Evolutionary conservation across 64 coral and sea anemone genomes (phyloP), one percentile per base, ranked within the genome.

Genomic region (Stylophora pistillata): DNA sequence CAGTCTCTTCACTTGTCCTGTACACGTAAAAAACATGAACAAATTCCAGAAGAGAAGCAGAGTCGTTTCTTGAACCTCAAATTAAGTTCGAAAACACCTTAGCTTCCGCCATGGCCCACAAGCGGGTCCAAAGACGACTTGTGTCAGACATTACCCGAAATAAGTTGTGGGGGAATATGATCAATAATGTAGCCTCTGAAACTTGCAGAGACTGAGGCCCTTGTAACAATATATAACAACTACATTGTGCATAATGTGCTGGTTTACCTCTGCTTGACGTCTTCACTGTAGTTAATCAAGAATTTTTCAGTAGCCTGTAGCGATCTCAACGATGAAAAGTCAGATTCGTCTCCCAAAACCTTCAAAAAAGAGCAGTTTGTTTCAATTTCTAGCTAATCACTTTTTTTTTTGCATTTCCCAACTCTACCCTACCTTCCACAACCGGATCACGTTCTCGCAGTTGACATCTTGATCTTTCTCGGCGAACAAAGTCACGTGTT

Each of bases 291-390:
- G 14, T 34, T 47, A 5, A 85, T 63, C 69, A 91, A 33, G 30
- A 91, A 91, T 31, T 56, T 77, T 56, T 91, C 89, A 14, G 85
- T 68, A 4, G 28, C 23, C 17, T 79, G 55, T 30, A 91, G 55
- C 64, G 74, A 74, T n/a, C 33, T 57, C 34, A 74, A 54, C 55
- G 69, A 25, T 1, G 82, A 32, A 23, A 91, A 76, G 62, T 86
- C 69, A 17, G 89, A 77, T 20, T 86, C 72, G 13, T 85, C 79
- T 30, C 55, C 89, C 59, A 91, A 56, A 17, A 61, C 63, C 89
- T 91, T 47, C 37, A 47, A 7, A 47, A 47, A 7, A 47, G 37
- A 47, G 37, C 37, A 47, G 37, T 47, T 47, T 47, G 37, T 47
- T 47, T 1, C 1, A 47, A 47, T 47, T 47, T 0, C 0, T 0